A percentile compares a stretch with the other conserved stretches of the same genome.
Evolutionary conservation across 2,797 vertebrate genomes (phyloP).

Genomic region (Uromys caudimaculatus): DNA sequence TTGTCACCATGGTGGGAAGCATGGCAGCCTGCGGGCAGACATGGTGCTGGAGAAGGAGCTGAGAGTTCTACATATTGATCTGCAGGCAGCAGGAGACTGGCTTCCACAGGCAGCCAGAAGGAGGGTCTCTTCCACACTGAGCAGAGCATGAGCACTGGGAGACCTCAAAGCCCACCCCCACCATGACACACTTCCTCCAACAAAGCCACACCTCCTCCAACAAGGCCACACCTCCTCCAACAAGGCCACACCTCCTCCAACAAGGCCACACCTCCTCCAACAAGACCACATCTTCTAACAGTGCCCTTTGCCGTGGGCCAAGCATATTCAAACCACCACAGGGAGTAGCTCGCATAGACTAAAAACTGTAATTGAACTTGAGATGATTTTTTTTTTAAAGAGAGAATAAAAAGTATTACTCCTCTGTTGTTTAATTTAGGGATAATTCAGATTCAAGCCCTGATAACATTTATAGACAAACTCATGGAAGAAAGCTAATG

Average conservation of each 20-base stretch:
- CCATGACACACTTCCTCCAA: not conserved
- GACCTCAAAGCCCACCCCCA: not conserved
- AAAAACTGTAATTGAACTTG: conserved; percentile 40
- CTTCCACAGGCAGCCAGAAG: not conserved
- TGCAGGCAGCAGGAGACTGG: not conserved
- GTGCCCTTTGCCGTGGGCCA: not conserved
- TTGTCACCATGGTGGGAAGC: not conserved
- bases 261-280: too few relatives aligned
- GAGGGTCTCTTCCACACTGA: not conserved
- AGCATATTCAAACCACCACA: not conserved
- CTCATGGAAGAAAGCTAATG: conserved; percentile 51
- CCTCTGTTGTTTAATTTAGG: not conserved
- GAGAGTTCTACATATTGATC: not conserved
- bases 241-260: not conserved
- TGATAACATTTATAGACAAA: conserved; percentile 38
- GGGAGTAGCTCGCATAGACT: not conserved
- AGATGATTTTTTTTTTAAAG: not conserved
- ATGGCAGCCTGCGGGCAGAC: not conserved
- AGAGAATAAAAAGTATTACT: not conserved
- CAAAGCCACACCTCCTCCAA: not conserved
- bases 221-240: not conserved
- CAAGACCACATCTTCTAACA: not conserved
- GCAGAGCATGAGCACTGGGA: not conserved
- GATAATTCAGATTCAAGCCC: conserved; percentile 29
- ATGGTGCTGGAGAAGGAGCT: not conserved